phyloP scores from a whole-genome alignment of 2,797 vertebrate species.

The Xiphorhynchus erythropygius region DNA sequence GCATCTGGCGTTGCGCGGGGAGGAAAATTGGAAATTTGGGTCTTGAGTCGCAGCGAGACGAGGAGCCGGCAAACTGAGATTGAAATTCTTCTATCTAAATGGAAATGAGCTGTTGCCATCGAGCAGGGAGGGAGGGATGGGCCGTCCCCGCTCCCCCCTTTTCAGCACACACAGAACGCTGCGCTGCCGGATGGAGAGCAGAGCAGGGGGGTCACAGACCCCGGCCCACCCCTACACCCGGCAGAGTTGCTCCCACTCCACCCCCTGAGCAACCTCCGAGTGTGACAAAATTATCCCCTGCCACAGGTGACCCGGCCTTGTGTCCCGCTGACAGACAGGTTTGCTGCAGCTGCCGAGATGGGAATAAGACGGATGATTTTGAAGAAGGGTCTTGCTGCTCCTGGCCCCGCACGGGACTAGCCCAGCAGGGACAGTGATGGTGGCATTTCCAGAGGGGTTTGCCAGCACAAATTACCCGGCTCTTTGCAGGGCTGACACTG shows the following conservation, averaged over 20 bases:
- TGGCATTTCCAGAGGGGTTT: not conserved
- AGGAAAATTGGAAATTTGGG: not conserved
- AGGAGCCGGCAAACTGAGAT: not conserved
- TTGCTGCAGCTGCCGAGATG: not conserved
- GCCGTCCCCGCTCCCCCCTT: accelerated
- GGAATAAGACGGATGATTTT: not conserved
- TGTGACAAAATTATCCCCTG: not conserved
- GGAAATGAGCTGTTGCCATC: constrained; percentile 6
- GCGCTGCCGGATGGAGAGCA: accelerated
- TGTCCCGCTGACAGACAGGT: not conserved
- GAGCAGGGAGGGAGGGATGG: not conserved
- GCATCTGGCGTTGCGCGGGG: not conserved
- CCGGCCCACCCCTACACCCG: not conserved
- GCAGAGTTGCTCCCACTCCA: not conserved
- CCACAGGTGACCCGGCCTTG: not conserved
- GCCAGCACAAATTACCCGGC: not conserved
- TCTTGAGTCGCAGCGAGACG: not conserved
- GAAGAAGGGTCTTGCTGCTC: not conserved
- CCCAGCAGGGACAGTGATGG: not conserved
- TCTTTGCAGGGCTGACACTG: accelerated
- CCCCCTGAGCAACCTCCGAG: not conserved
- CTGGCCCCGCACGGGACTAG: not conserved
- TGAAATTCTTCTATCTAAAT: constrained; percentile 42
- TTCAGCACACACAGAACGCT: not conserved
- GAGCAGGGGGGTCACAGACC: not conserved